These are phyloP conservation scores for Solen grandis DNA, from an alignment of 1,140 invertebrate species.

Conservation along the genomic window DNA sequence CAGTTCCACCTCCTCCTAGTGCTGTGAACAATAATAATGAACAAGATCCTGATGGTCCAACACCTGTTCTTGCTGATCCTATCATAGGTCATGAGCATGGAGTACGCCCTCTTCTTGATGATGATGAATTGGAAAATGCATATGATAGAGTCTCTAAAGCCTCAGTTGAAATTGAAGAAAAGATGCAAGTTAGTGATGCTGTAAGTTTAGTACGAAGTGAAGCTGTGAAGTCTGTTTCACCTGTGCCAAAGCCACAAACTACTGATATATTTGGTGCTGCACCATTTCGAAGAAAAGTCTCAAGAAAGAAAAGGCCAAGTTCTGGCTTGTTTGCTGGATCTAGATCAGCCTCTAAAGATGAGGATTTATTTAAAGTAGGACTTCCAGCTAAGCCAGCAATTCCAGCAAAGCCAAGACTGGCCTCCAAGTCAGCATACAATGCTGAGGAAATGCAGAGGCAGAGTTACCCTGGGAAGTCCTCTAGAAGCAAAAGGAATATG, in stretches of 20 bases:
- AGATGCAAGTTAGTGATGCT: slow-evolving; percentile 1
- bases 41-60: slow-evolving; percentile 28
- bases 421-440: slow-evolving; percentile 13
- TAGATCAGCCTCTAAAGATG: slow-evolving; percentile 45
- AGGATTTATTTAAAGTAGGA: slow-evolving; percentile 21
- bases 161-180: background rate
- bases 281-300: slow-evolving; percentile 74
- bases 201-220: slow-evolving; percentile 16
- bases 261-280: slow-evolving; percentile 79
- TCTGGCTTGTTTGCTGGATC: slow-evolving; percentile 35
- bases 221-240: slow-evolving; percentile 36
- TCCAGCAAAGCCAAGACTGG: slow-evolving; percentile 43
- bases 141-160: slow-evolving; percentile 23
- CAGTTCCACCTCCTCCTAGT: slow-evolving; percentile 20
- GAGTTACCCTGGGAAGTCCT: background rate
- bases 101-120: slow-evolving; percentile 88
- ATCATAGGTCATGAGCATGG: slow-evolving; percentile 90
- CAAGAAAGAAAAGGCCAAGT: slow-evolving; percentile 69
- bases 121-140: slow-evolving; percentile 88
- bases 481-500: slow-evolving; percentile 10
- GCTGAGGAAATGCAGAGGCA: slow-evolving; percentile 15
- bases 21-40: background rate
- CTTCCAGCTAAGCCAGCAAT: slow-evolving; percentile 15
- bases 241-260: slow-evolving; percentile 53
- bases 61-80: slow-evolving; percentile 69